Evolutionary conservation across 2,888 invertebrate genomes (phyloP), one percentile per base, ranked within the genome.

Genomic region (Drosophila eohydei): DNA sequence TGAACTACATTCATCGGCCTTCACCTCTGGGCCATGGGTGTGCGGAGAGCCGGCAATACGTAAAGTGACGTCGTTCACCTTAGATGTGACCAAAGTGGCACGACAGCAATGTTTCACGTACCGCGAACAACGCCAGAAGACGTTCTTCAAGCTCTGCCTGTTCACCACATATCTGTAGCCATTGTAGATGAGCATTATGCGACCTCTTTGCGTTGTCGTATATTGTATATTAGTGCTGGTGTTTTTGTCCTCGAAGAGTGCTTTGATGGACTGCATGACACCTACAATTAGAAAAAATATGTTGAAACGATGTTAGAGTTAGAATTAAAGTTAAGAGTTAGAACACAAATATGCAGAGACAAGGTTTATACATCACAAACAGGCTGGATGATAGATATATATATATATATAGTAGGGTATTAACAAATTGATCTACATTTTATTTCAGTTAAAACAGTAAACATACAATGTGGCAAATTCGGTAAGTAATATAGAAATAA

Each of bases 161-260:
- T 93, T 93, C 38, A 93, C 92, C 8, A 93, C 93, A 71, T 93
- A 93, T 54, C 92, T 89, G 74, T 93, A 93, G 1, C 93, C 93
- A 54, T 92, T 92, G 74, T 93, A 93, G 26, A 93, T 90, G 48
- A 93, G 78, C 93, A 93, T 93, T 1, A 92, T 90, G 4, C 93
- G 90, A 3, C 93, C 93, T 0, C 93, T 89, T 71, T 93, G 93
- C 2, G 93, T 93, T 56, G 92, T 93, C 30, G 93, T 89, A 76
- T 92, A 93, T 69, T 92, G 92, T n/a, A 93, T 83, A 48, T 90
- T 90, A 7, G 89, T 83, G 54, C 85, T 82, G n/a, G 87, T 83
- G 54, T 82, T 83, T 61, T 91, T 92, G 46, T 91, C 91, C 65
- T 92, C 91, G 58, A 90, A 88, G 12, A 92, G 78, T 34, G 89